Conservation (phyloP, 2,888 invertebrate species). For the Leptarthrus brevirostris region DNA sequence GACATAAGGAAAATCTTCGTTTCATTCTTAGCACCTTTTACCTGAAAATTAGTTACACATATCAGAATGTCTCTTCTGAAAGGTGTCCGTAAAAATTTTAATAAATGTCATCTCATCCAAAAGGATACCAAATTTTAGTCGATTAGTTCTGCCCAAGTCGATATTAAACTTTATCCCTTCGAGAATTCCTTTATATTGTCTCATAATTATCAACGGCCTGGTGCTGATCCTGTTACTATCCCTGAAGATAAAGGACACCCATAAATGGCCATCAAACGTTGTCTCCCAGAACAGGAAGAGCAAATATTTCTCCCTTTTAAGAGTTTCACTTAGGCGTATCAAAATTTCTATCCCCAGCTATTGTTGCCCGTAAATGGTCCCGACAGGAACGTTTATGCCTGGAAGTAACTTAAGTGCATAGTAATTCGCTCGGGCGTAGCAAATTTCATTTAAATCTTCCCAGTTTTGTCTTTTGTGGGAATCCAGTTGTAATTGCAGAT, state of each 20-base stretch:
- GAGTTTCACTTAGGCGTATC: constrained; percentile 12
- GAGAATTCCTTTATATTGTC: constrained; percentile 7
- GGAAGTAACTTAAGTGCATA: background rate
- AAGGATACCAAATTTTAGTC: background rate
- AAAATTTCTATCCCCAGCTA: background rate
- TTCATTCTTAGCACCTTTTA: background rate
- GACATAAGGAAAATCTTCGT: background rate
- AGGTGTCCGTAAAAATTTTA: constrained; percentile 4
- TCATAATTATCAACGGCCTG: constrained; percentile 20
- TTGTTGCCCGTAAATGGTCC: constrained; percentile 3
- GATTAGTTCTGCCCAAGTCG: background rate
- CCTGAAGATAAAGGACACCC: background rate
- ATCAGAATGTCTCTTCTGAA: background rate
- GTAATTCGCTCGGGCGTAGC: constrained; percentile 3
- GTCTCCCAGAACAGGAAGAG: background rate
- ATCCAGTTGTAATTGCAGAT: background rate
- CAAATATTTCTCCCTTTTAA: background rate
- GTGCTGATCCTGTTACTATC: constrained; percentile 1
- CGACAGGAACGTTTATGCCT: background rate
- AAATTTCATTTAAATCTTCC: constrained; percentile 11
- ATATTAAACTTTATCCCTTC: background rate
- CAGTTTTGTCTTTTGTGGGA: background rate
- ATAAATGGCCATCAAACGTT: constrained; percentile 1
- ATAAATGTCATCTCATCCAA: constrained; percentile 9
- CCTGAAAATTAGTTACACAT: constrained; percentile 6